A percentile compares a stretch with the other conserved stretches of the same genome.
Conservation (phyloP, 2,888 invertebrate genomes). For the Salticus scenicus region DNA sequence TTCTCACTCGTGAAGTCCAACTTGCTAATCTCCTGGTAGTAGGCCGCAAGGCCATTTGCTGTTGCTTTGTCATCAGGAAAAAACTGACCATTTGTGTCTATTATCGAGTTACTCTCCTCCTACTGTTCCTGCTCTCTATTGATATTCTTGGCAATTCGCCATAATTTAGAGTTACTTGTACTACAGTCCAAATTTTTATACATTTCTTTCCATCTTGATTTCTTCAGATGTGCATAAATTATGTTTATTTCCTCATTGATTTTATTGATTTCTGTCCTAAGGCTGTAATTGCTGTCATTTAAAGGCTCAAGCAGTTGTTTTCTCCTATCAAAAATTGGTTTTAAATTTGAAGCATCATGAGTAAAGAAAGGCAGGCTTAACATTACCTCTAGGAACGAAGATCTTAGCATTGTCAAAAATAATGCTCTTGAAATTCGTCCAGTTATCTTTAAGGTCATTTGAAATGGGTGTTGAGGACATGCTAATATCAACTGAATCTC, state of each 20-base stretch:
- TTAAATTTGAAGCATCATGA: background rate
- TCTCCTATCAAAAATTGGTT: slow-evolving; percentile 20
- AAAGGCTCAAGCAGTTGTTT: background rate
- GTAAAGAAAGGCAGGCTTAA: slow-evolving; percentile 17
- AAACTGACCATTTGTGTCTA: background rate
- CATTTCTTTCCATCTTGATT: slow-evolving; percentile 21
- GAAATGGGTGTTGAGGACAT: background rate
- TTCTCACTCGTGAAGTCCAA: background rate
- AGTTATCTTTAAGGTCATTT: background rate
- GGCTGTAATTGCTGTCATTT: background rate
- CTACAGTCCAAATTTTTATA: slow-evolving; percentile 5
- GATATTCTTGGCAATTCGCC: background rate
- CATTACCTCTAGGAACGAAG: slow-evolving; percentile 6
- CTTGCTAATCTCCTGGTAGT: background rate
- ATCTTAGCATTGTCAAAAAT: background rate
- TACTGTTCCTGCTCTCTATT: slow-evolving; percentile 8
- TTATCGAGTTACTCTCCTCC: slow-evolving; percentile 1
- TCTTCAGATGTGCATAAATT: slow-evolving; percentile 4
- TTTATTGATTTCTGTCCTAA: background rate
- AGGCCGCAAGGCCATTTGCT: background rate
- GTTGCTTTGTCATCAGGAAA: slow-evolving; percentile 7
- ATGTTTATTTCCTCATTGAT: slow-evolving; percentile 16
- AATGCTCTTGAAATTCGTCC: background rate
- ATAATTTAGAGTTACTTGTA: slow-evolving; percentile 5
- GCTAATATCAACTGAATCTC: slow-evolving; percentile 3